Evolutionary conservation across 1,140 invertebrate species (phyloP), one percentile per base, ranked within the genome.

Genomic region (Ganaspis sp.): DNA sequence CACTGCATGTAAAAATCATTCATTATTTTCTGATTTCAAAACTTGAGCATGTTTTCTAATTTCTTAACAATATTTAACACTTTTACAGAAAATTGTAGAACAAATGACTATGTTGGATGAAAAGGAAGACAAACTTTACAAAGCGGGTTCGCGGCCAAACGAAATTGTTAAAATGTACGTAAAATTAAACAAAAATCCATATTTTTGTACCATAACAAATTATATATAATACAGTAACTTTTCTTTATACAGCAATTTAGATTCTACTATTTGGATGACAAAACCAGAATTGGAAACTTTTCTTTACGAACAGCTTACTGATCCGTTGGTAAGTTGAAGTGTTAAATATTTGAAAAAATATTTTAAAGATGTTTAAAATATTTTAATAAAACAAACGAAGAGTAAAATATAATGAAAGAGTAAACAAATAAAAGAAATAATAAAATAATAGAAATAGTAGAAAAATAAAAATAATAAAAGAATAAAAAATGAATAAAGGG

Each of bases 271-370:
- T 19, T 97, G 96, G 95, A n/a, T 97, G 6, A 86, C 91, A 0
- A 94, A 95, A 87, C 90, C 93, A 0, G 90, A 94, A 77, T 86
- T 98, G 2, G 94, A 96, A 87, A 88, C 91, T 17, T 78, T 90
- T 40, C 84, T 97, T n/a, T 87, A 96, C 15, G 97, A 99, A 92
- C 89, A 85, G 21, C 82, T 98, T 58, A 91, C 82, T n/a, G 94
- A 95, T 79, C 87, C 92, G 70, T 93, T 96, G 81, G 92, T 93
- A 87, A 89, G 86, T 83, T 45, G n/a, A n/a, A n/a, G n/a, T 29
- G 64, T 37, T 15, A 9, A 4, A 74, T 12, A 19, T 54, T 23
- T 38, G 19, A 26, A 45, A 45, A 26, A 42, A 42, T 42, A 15
- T 69, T 5, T 9, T 21, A n/a, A 17, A 45, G n/a, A n/a, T n/a